These are phyloP conservation scores for Sturnus vulgaris DNA, from an alignment of 2,113 vertebrate genomes.

Conservation along the genomic window DNA sequence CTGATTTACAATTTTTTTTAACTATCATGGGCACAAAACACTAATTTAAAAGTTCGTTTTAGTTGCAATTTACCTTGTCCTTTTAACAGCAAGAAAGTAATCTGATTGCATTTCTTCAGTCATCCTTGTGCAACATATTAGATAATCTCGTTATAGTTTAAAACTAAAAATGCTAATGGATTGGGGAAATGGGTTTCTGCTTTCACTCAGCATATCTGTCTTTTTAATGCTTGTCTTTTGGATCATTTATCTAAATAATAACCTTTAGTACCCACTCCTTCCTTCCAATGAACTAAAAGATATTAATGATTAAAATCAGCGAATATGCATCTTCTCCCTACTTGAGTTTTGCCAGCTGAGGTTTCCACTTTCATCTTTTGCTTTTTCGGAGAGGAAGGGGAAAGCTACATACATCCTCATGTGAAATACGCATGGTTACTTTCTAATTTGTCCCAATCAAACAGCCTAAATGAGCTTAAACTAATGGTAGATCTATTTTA, in stretches of 20 bases:
- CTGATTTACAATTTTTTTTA: slow-evolving; percentile 50
- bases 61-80: not conserved
- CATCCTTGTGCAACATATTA: not conserved
- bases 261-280: not conserved
- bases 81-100: slow-evolving; percentile 37
- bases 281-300: slow-evolving; percentile 31
- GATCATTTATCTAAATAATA: slow-evolving; percentile 60
- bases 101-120: not conserved
- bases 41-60: slow-evolving; percentile 49
- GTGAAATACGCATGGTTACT: not conserved
- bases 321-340: not conserved
- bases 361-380: not conserved
- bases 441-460: not conserved
- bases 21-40: slow-evolving; percentile 41
- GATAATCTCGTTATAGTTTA: slow-evolving; percentile 49
- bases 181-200: slow-evolving; percentile 38
- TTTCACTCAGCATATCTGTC: slow-evolving; percentile 36
- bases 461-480: not conserved
- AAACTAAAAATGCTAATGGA: slow-evolving; percentile 41
- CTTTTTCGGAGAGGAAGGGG: not conserved
- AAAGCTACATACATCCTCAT: not conserved
- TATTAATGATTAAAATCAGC: not conserved
- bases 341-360: not conserved
- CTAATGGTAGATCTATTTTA: not conserved
- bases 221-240: slow-evolving; percentile 56